phyloP scores from a whole-genome alignment of 1,140 invertebrate genomes.

The Drosophila novamexicana region DNA sequence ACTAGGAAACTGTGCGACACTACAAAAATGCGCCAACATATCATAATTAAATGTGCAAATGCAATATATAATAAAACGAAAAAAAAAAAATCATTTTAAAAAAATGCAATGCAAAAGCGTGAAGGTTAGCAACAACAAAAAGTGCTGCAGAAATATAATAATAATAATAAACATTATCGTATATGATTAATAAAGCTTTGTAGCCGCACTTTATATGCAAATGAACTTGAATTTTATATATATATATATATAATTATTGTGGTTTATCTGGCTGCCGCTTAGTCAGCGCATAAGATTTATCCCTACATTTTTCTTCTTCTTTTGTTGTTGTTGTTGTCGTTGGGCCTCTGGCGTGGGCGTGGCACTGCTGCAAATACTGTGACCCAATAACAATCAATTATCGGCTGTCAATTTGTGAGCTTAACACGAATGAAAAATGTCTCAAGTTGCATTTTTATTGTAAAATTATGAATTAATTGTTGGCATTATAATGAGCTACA shows the following conservation, averaged over 20 bases:
- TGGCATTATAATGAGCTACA: conserved; percentile 29
- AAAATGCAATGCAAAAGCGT: conserved; percentile 29
- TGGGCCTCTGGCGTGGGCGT: conserved; percentile 14
- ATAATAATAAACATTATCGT: conserved; percentile 17
- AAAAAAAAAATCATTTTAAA: too few species aligned
- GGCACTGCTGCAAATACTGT: not conserved
- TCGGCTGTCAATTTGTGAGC: conserved; percentile 59
- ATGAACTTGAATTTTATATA: conserved; percentile 44
- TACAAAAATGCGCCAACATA: conserved; percentile 23
- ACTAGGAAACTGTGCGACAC: conserved; percentile 44
- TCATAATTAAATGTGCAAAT: conserved; percentile 29
- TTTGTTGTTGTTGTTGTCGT: not conserved
- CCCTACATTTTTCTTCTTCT: conserved; percentile 12
- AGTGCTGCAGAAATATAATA: not conserved
- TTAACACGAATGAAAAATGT: conserved; percentile 58
- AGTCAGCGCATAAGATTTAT: conserved; percentile 10
- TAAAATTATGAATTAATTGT: conserved; percentile 47
- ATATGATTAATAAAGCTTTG: conserved; percentile 51
- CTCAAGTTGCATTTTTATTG: conserved; percentile 45
- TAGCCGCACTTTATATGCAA: conserved; percentile 45
- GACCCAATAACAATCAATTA: conserved; percentile 70
- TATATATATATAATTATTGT: conserved; percentile 44
- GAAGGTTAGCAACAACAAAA: conserved; percentile 25
- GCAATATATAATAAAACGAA: not conserved
- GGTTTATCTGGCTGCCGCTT: conserved; percentile 14